Base-by-base conservation (phyloP, 2,797 vertebrate species). In the Pyrocephalus nanus region DNA sequence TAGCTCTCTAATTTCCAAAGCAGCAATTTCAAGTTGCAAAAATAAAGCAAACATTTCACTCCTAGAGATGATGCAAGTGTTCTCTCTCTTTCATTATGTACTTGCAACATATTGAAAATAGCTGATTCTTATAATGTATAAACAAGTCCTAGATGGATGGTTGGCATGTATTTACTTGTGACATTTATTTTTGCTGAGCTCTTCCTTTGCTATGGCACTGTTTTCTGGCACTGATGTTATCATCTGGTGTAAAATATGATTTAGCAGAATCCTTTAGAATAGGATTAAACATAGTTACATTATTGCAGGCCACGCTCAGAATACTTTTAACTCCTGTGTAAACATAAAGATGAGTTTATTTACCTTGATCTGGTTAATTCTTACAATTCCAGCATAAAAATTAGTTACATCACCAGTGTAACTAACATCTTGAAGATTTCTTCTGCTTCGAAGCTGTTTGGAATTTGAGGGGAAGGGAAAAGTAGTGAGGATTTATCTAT, bases 101-200 rank as follows among this genome's bases (percentile, higher is more conserved):
- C 73, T 95, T 86, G 40, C 79, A 90, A 62, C 66, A 36, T 80
- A 90, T 64, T 86, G 64, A 84, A 93, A 90, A 50, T 60, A 93
- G 53, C 12, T 94, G 53, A 67, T 85, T 85, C n/a, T n/a, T 72
- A 27, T 77, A 4, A 57, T 50, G 20, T 60, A 88, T 66, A 93
- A 93, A 86, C 36, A 90, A 84, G 21, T 81, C 50, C 47, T 91
- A 36, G 48, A 75, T 55, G 55, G 66, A 16, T 75, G 19, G 48
- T 72, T 93, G 89, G 58, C 85, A 84, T n/a, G 26, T 43, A 60
- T 88, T 92, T 78, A 66, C n/a, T 81, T 76, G 48, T 86, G 73
- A 93, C 86, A 93, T 90, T 91, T 90, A 12, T 88, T 76, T 83
- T 86, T 76, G 15, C 75, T 80, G 76, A 77, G 27, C 22, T 88